Base-by-base conservation (phyloP, 2,113 vertebrate species). In the Atherinomorus stipes region DNA sequence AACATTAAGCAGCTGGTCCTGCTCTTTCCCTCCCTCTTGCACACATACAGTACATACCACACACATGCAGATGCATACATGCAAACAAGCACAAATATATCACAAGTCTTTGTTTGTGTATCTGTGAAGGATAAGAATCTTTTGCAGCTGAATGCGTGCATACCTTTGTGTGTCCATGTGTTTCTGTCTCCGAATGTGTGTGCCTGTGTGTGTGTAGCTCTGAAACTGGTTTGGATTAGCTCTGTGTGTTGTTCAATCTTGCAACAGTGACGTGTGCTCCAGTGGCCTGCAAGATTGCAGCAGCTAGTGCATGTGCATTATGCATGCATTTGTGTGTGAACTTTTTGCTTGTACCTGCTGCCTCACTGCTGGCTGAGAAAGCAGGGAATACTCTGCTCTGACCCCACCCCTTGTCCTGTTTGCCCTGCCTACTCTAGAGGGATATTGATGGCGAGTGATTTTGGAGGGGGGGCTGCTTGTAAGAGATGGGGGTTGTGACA, bases 1-100 rank as follows among this genome's bases (percentile, higher is more conserved):
- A 95, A 96, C 92, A 80, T 53, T 81, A 82, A 78, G 74, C 96
- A 96, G 96, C 96, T 97, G 96, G 28, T 89, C 82, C 66, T 78
- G 81, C 78, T 85, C 80, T 66, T 72, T 56, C 65, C 69, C 73
- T 71, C 77, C 59, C 70, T 63, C 28, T 10, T 19, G 26, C 65
- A 34, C 65, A 59, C n/a, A 70, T 31, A 50, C 9, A 63, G n/a
- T n/a, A n/a, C n/a, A n/a, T n/a, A 56, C 54, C n/a, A 38, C 19
- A 22, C 28, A 51, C 47, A 51, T 13, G 51, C 23, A 26, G 9
- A 66, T 59, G 34, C 19, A 22, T 28, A 28, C 16, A 50, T 47
- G 4, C 26, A 22, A 71, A 72, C 37, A 73, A 50, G 69, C 60
- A 76, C 56, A 85, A 69, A 76, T 63, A 65, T 56, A 78, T 71